A percentile compares a stretch with the other conserved stretches of the same genome.
Evolutionary conservation across 37 sponge, comb jelly and placozoan species (phyloP).

Genomic region (Beroe forskalii): DNA sequence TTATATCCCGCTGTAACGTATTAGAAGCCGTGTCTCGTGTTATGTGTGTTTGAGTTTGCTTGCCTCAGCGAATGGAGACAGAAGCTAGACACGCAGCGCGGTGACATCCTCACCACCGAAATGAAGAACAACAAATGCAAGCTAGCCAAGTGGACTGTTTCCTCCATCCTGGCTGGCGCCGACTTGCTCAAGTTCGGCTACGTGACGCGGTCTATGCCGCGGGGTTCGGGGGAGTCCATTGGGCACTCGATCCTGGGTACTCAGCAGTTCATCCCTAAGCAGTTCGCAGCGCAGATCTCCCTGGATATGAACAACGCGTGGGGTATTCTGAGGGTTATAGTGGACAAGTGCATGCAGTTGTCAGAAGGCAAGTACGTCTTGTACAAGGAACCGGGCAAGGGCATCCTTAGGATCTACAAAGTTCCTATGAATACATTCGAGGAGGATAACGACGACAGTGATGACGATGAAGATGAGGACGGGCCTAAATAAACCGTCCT

Average conservation of each 20-base stretch:
- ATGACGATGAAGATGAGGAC: constrained; percentile 18
- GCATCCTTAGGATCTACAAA: constrained; percentile 24
- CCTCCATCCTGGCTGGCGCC: constrained; percentile 83
- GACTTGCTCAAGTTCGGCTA: constrained; percentile 93
- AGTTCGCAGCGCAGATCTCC: constrained; percentile 89
- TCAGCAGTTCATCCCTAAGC: constrained; percentile 84
- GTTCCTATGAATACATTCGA: constrained; percentile 37
- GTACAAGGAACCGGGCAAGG: constrained; percentile 93
- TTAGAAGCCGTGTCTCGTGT: too few species aligned
- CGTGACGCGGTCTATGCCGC: constrained; percentile 76
- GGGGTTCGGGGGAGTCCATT: constrained; percentile 69
- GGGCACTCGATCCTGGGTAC: constrained; percentile 87
- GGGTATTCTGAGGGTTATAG: constrained; percentile 89
- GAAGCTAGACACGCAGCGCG: constrained; percentile 91
- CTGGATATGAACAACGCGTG: constrained; percentile 91
- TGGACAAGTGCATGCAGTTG: constrained; percentile 76
- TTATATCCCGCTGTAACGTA: too few species aligned
- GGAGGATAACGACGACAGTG: constrained; percentile 3
- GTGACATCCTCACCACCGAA: constrained; percentile 96
- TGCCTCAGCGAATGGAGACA: constrained; percentile 83
- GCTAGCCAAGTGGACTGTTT: constrained; percentile 94
- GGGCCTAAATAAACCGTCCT: neutral
- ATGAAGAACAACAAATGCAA: constrained; percentile 97
- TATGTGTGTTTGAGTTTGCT: too few species aligned
- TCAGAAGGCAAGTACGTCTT: constrained; percentile 81